Percentiles rank a stretch among this genome's conserved stretches.
Evolutionary conservation across 1,140 invertebrate genomes (phyloP).

Genomic region (Microplitis mediator): DNA sequence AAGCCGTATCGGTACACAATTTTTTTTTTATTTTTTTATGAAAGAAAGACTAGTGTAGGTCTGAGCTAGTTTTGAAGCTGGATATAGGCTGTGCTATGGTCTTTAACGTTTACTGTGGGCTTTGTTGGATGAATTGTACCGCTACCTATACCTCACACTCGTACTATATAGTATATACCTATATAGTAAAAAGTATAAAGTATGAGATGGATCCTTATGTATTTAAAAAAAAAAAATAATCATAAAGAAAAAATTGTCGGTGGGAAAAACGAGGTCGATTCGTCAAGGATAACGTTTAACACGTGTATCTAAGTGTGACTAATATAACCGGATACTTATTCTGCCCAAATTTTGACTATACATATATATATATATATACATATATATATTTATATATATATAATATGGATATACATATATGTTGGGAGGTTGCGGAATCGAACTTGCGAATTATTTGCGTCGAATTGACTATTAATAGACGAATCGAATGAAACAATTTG

Average conservation of each 20-base stretch:
- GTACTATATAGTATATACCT: not conserved
- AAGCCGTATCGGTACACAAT: not conserved
- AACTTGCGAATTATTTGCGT: too few species aligned
- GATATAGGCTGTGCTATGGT: too few species aligned
- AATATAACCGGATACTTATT: slow-evolving; percentile 58
- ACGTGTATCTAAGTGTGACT: slow-evolving; percentile 55
- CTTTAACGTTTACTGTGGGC: too few species aligned
- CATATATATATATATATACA: too few species aligned
- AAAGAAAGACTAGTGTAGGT: not conserved
- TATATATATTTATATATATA: too few species aligned
- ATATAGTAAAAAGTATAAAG: slow-evolving; percentile 3
- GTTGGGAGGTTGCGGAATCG: too few species aligned
- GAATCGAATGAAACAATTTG: too few species aligned
- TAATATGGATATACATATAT: too few species aligned
- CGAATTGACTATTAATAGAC: too few species aligned
- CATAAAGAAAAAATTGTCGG: not conserved
- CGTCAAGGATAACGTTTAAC: slow-evolving; percentile 52
- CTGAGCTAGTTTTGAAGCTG: too few species aligned
- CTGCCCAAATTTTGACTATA: not conserved
- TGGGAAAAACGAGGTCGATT: slow-evolving; percentile 57
- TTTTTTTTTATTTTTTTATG: not conserved
- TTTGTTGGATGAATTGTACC: too few species aligned
- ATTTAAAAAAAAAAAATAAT: not conserved
- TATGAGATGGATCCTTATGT: not conserved
- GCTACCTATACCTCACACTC: too few species aligned